Base-by-base conservation (phyloP, 2,113 vertebrate genomes). In the Sylvia atricapilla region DNA sequence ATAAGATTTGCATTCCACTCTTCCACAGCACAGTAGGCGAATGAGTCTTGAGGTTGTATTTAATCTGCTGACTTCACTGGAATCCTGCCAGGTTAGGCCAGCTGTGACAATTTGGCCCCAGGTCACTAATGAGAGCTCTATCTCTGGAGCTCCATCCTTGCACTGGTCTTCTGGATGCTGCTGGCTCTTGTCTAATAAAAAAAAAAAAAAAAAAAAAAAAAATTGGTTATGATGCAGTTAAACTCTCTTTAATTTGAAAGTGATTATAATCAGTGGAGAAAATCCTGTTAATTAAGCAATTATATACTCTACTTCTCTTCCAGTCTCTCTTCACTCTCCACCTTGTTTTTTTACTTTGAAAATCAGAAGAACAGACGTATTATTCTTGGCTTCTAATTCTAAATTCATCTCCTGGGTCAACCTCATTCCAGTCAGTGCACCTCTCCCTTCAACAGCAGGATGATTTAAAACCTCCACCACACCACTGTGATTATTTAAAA, bases 251-350 rank as follows among this genome's bases (percentile, higher is more conserved):
- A 97, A 94, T 97, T 97, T 97, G 82, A 84, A 94, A 94, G 93
- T 95, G 93, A 95, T 96, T 97, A 94, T 96, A 95, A 96, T 97
- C 94, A 95, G 95, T 94, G 86, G 89, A 97, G 88, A 97, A 97
- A 96, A 95, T 92, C 94, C 90, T 96, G 43, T 95, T 96, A 97
- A 97, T 97, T 93, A 97, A 90, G 94, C 95, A 97, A 95, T 97
- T 98, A 97, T 80, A 75, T 97, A 95, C 96, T 95, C 74, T 93
- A 95, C 93, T 96, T 93, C 94, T 95, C 93, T 96, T 93, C 94
- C 88, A 93, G 69, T 84, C 72, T 92, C 89, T 90, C 77, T 97
- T 96, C 87, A 73, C 68, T 95, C 78, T 49, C 94, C 91, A 93
- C 80, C 94, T 96, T 96, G 74, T 96, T 97, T 98, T 94, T 94